Conservation (phyloP, 2,888 invertebrate species). For the Sussaba pulchella region DNA sequence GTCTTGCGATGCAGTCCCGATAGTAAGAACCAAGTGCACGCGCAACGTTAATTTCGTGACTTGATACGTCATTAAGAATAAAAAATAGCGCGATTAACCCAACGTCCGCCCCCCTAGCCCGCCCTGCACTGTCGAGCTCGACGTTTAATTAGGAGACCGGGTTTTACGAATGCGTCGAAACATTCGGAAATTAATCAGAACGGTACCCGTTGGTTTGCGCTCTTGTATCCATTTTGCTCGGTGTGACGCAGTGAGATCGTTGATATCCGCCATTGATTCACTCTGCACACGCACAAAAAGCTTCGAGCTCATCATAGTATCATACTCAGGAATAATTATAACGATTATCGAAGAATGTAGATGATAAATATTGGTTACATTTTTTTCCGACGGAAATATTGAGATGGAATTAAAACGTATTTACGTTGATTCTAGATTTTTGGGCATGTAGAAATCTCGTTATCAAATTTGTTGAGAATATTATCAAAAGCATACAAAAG, state of each 20-base stretch:
- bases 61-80: constrained; percentile 78
- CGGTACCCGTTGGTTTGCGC: constrained; percentile 57
- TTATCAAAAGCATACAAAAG: no score
- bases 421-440: no score
- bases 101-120: constrained; percentile 38
- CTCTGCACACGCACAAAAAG: constrained; percentile 11
- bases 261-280: constrained; percentile 15
- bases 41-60: constrained; percentile 76
- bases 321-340: background rate
- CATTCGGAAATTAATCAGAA: constrained; percentile 75
- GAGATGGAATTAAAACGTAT: no score
- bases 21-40: constrained; percentile 60
- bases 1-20: constrained; percentile 49
- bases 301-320: background rate
- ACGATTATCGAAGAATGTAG: background rate
- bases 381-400: background rate
- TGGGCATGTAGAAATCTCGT: no score
- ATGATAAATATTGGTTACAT: background rate
- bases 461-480: no score
- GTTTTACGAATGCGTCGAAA: constrained; percentile 74
- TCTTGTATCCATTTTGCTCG: constrained; percentile 42
- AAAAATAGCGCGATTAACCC: constrained; percentile 78
- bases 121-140: constrained; percentile 38
- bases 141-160: constrained; percentile 76
- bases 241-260: constrained; percentile 19